Percentiles rank a stretch among this genome's conserved stretches.
phyloP scores from a whole-genome alignment of 1,140 invertebrate species.

The Augochlora pura region DNA sequence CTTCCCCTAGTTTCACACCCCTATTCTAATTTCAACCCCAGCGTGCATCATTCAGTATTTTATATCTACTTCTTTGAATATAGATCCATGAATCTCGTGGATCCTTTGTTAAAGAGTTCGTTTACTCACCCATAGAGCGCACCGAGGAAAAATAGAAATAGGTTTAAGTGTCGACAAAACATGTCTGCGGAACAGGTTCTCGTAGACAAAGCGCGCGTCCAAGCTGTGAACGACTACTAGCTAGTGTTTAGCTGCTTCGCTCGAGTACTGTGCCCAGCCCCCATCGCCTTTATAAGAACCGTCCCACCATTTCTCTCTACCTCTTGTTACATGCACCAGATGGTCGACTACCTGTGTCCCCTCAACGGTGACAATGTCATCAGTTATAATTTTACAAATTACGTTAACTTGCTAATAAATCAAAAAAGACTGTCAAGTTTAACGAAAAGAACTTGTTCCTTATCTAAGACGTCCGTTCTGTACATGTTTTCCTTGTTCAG shows the following conservation, averaged over 20 bases:
- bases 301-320: conserved; percentile 7
- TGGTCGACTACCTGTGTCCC: neutral
- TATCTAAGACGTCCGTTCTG: no score
- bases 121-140: neutral
- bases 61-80: no score
- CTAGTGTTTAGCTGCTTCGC: neutral
- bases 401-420: no score
- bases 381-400: no score
- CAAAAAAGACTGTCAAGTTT: no score
- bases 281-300: conserved; percentile 5
- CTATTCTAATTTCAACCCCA: no score
- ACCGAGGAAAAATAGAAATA: neutral
- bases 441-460: no score
- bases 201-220: neutral
- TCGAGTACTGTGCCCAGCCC: neutral
- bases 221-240: neutral
- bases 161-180: neutral
- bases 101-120: neutral
- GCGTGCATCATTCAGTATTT: neutral
- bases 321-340: neutral
- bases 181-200: neutral
- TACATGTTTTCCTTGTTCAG: no score
- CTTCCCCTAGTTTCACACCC: no score
- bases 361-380: no score
- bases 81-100: no score